Conservation (phyloP, 92 coral and sea anemone species). For the Anthopleura xanthogrammica region DNA sequence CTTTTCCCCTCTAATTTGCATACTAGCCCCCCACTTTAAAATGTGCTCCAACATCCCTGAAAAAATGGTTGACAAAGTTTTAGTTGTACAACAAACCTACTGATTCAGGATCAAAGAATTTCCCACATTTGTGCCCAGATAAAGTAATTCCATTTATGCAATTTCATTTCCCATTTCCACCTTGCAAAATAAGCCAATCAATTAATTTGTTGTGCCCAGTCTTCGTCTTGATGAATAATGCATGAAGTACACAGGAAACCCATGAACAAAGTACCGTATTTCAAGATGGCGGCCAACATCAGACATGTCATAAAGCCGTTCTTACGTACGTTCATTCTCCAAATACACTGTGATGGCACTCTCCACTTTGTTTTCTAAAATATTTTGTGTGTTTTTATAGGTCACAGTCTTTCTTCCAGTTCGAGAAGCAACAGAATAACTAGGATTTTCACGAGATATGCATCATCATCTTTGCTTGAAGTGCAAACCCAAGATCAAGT, state of each 20-base stretch:
- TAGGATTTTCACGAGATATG: neutral
- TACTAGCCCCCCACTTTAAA: no score
- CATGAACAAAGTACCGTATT: neutral
- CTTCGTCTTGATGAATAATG: neutral
- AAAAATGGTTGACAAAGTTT: no score
- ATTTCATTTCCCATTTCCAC: no score
- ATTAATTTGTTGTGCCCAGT: neutral
- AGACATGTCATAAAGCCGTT: neutral
- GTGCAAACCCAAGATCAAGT: constrained; percentile 61
- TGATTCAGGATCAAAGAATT: no score
- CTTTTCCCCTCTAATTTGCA: no score
- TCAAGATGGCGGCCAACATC: neutral
- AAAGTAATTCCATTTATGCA: no score
- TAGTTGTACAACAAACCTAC: no score
- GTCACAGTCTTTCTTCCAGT: neutral
- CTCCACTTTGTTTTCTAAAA: neutral
- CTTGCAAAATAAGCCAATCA: no score
- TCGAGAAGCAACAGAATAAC: neutral
- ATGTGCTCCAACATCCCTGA: no score
- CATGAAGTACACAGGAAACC: neutral
- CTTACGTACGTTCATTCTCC: neutral
- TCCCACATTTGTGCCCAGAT: no score
- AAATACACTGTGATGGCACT: neutral
- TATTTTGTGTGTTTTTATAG: neutral
- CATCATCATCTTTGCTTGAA: constrained; percentile 57